Percentiles rank a stretch among this genome's conserved stretches.
These are phyloP conservation scores for Mizuhopecten yessoensis DNA, from an alignment of 1,140 invertebrate species.

Conservation along the genomic window DNA sequence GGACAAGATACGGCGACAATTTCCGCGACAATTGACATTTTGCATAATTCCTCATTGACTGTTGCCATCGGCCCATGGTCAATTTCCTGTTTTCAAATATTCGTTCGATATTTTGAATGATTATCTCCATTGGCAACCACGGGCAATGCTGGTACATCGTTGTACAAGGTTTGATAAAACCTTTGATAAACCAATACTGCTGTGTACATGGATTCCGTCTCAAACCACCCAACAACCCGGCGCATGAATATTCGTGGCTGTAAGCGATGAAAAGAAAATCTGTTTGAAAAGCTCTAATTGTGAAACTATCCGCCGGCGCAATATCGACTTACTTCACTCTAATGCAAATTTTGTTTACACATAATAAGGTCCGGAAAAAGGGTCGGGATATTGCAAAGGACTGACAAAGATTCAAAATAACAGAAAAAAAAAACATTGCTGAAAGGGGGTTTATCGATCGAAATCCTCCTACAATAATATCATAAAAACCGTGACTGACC, in stretches of 20 bases:
- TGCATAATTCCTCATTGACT: neutral
- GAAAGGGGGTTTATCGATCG: neutral
- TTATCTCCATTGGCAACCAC: neutral
- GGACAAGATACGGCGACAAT: neutral
- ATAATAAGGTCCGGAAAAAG: neutral
- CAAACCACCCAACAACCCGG: neutral
- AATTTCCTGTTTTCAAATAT: conserved; percentile 22
- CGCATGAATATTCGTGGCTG: neutral
- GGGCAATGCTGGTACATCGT: neutral
- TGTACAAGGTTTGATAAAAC: neutral
- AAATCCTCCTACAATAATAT: neutral
- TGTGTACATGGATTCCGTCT: neutral
- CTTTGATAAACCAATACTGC: neutral
- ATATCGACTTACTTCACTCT: neutral
- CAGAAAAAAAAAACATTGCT: too few species aligned
- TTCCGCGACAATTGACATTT: conserved; percentile 25
- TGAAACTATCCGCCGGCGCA: too few species aligned
- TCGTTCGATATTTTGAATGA: conserved; percentile 10
- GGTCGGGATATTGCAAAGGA: neutral
- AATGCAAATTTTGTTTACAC: neutral
- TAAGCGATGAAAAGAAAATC: neutral
- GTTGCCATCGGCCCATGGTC: conserved; percentile 13
- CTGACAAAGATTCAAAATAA: too few species aligned
- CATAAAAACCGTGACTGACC: too few species aligned
- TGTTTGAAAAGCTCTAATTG: neutral